A percentile compares a stretch with the other conserved stretches of the same genome.
phyloP scores from a whole-genome alignment of 2,888 invertebrate species.

The Eilema depressum region DNA sequence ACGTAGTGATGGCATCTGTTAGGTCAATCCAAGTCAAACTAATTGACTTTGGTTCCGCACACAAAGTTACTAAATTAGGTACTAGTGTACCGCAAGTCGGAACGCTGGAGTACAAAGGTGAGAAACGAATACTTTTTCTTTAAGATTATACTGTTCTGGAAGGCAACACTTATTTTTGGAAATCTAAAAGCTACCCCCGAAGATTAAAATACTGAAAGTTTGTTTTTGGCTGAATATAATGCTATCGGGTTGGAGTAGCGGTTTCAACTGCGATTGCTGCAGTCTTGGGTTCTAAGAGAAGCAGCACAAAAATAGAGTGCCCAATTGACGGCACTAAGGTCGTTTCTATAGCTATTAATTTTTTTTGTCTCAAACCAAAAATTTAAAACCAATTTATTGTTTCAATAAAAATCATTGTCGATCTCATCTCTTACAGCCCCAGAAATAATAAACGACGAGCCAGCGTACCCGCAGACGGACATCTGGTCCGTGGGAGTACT shows the following conservation, averaged over 20 bases:
- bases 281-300: no score
- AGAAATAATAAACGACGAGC: conserved; percentile 95
- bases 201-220: no score
- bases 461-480: conserved; percentile 96
- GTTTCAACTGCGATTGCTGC: no score
- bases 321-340: no score
- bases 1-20: conserved; percentile 96
- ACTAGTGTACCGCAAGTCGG: conserved; percentile 90
- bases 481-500: conserved; percentile 98
- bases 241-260: no score
- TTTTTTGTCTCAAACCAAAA: neutral
- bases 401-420: neutral
- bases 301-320: no score
- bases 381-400: no score
- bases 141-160: no score
- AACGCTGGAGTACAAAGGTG: conserved; percentile 91
- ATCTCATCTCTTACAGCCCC: conserved; percentile 88
- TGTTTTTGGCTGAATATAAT: no score
- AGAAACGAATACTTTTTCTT: conserved; percentile 31
- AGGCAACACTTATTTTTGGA: no score
- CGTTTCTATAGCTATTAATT: neutral
- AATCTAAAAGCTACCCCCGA: neutral
- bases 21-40: conserved; percentile 95
- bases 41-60: conserved; percentile 96
- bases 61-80: conserved; percentile 93